These are phyloP conservation scores for Sipha maydis DNA, from an alignment of 2,888 invertebrate genomes.

Conservation along the genomic window DNA sequence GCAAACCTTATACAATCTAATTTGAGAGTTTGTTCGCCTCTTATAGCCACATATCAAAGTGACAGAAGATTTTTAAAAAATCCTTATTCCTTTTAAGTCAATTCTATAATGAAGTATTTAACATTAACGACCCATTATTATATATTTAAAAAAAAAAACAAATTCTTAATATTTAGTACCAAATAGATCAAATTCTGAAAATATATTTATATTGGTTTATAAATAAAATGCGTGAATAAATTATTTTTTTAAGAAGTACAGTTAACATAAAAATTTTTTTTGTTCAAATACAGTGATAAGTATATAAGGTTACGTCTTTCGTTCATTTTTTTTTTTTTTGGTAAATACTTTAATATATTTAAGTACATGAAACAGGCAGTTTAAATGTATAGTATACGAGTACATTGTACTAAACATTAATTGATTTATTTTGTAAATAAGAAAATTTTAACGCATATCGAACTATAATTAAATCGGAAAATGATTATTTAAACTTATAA, in stretches of 20 bases:
- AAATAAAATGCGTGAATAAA: background rate
- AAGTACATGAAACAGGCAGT: too few relatives aligned
- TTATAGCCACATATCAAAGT: background rate
- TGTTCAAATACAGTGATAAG: too few relatives aligned
- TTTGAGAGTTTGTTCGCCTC: conserved; percentile 33
- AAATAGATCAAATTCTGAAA: background rate
- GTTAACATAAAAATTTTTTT: background rate
- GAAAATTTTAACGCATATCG: too few relatives aligned
- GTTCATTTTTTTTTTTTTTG: too few relatives aligned
- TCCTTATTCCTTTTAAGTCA: background rate
- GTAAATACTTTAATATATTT: too few relatives aligned
- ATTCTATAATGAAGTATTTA: background rate
- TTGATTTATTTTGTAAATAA: too few relatives aligned
- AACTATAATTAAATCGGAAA: too few relatives aligned
- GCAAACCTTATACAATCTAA: conserved; percentile 8
- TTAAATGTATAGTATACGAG: too few relatives aligned
- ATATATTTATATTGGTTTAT: background rate
- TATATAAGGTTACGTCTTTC: too few relatives aligned
- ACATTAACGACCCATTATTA: background rate
- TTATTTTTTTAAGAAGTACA: background rate
- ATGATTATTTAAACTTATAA: too few relatives aligned
- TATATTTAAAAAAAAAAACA: too few relatives aligned
- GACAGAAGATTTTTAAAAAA: conserved; percentile 11
- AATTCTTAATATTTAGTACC: background rate
- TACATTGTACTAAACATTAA: too few relatives aligned